These are phyloP conservation scores for Lasioglossum albipes DNA, from an alignment of 1,140 invertebrate genomes.

Conservation along the genomic window DNA sequence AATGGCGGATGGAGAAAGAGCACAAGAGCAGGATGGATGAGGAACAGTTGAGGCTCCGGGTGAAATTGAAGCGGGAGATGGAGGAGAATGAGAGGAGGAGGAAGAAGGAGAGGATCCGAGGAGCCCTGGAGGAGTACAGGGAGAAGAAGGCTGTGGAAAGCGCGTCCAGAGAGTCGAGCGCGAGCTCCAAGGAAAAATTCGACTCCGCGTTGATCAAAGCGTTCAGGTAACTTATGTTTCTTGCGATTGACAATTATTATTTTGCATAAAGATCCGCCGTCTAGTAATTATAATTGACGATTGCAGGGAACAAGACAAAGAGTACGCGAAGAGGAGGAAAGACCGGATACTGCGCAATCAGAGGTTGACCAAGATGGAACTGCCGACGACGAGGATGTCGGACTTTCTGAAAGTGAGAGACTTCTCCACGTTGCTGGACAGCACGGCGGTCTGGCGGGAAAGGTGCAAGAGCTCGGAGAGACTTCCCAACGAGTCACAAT, in stretches of 20 bases:
- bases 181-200: constrained; percentile 36
- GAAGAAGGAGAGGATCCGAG: constrained; percentile 57
- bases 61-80: constrained; percentile 40
- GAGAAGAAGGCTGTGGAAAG: constrained; percentile 60
- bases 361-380: constrained; percentile 11
- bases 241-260: no score
- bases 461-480: constrained; percentile 61
- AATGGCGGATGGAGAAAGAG: constrained; percentile 72
- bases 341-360: constrained; percentile 30
- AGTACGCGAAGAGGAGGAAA: constrained; percentile 68
- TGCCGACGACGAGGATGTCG: not conserved
- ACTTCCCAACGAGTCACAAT: constrained; percentile 49
- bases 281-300: not conserved
- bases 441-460: constrained; percentile 73
- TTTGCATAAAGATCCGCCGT: no score
- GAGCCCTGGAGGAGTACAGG: constrained; percentile 64
- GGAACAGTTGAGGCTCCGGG: constrained; percentile 52
- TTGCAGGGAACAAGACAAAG: constrained; percentile 70
- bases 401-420: constrained; percentile 4
- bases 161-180: constrained; percentile 24
- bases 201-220: constrained; percentile 55
- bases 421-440: constrained; percentile 67
- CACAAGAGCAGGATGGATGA: constrained; percentile 65
- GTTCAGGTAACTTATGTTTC: constrained; percentile 65
- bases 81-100: constrained; percentile 56